A percentile compares a stretch with the other conserved stretches of the same genome.
Conservation (phyloP, 2,797 vertebrate species). For the Myotis vivesi region DNA sequence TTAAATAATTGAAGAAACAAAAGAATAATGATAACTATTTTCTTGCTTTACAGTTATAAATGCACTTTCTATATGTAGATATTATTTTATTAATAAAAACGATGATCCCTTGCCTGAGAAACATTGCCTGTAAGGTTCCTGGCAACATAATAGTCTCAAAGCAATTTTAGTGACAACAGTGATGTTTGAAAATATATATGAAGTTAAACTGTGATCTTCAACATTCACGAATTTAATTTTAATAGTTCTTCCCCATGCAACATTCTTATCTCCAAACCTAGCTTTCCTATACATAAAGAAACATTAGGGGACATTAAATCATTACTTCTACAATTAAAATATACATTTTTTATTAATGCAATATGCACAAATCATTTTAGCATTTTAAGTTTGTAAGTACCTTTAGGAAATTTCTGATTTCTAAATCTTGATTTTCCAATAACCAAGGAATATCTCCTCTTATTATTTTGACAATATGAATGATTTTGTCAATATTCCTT, state of each 20-base stretch:
- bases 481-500: slow-evolving; percentile 26
- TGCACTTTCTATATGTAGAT: neutral
- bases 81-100: neutral
- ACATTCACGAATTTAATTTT: neutral
- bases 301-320: neutral
- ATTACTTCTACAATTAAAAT: neutral
- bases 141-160: neutral
- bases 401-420: neutral
- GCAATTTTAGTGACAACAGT: neutral
- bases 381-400: neutral
- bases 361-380: neutral
- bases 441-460: neutral
- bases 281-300: neutral
- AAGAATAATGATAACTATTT: neutral
- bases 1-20: neutral
- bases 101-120: neutral
- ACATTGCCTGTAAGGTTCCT: neutral
- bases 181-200: neutral
- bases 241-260: neutral
- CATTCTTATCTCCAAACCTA: neutral
- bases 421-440: neutral
- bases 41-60: neutral
- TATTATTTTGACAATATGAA: slow-evolving; percentile 31
- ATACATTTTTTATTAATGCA: neutral
- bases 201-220: neutral